Percentiles rank a stretch among this genome's conserved stretches.
These are phyloP conservation scores for Aleiodes testaceus DNA, from an alignment of 2,888 invertebrate species.

Conservation along the genomic window DNA sequence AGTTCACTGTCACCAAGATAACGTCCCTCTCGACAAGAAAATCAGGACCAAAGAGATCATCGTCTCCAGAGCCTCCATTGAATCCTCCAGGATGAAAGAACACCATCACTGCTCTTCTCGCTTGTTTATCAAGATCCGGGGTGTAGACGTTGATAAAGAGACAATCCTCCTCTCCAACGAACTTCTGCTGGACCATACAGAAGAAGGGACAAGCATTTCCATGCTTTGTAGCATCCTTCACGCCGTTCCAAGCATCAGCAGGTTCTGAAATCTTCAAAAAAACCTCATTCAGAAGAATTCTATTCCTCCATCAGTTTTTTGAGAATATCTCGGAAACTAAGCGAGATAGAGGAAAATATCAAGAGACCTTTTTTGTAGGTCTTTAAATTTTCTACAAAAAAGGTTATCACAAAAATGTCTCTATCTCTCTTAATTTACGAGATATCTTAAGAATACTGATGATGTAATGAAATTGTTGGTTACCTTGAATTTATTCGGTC, in stretches of 20 bases:
- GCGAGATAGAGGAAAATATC: no score
- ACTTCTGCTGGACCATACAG: slow-evolving; percentile 58
- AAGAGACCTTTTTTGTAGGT: no score
- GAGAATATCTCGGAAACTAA: not conserved
- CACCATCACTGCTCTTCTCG: slow-evolving; percentile 64
- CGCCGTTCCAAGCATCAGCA: slow-evolving; percentile 64
- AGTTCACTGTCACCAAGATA: slow-evolving; percentile 65
- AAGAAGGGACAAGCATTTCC: slow-evolving; percentile 61
- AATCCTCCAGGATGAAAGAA: slow-evolving; percentile 63
- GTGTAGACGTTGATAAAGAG: slow-evolving; percentile 66
- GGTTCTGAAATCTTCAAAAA: slow-evolving; percentile 60
- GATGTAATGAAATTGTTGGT: no score
- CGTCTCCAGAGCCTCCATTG: slow-evolving; percentile 58
- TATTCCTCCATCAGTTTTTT: no score
- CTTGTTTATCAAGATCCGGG: slow-evolving; percentile 59
- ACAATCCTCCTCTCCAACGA: slow-evolving; percentile 66
- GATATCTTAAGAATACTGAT: no score
- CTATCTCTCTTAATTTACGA: no score
- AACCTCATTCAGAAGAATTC: no score
- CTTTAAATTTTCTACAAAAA: no score
- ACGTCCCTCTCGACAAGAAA: slow-evolving; percentile 65
- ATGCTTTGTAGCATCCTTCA: slow-evolving; percentile 63
- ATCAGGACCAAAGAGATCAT: slow-evolving; percentile 61
- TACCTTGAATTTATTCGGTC: slow-evolving; percentile 63
- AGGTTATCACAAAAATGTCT: no score